phyloP scores from a whole-genome alignment of 2,888 invertebrate species.

The Platycheirus rosarum region DNA sequence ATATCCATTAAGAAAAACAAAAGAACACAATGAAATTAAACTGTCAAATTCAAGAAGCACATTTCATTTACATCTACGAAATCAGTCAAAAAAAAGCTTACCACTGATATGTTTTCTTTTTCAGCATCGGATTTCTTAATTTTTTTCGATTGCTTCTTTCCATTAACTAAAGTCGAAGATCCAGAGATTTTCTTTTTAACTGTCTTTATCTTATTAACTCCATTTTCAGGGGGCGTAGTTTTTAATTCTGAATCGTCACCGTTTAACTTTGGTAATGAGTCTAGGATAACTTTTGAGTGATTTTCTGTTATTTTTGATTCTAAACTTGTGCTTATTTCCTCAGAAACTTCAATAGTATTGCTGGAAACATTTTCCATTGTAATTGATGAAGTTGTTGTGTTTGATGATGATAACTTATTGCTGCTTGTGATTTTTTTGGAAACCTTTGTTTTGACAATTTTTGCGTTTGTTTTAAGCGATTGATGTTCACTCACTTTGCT shows the following conservation, averaged over 20 bases:
- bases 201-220: slow-evolving; percentile 37
- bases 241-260: not conserved
- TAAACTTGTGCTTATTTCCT: slow-evolving; percentile 14
- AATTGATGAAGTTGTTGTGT: slow-evolving; percentile 5
- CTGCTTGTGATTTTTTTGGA: slow-evolving; percentile 50
- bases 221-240: slow-evolving; percentile 47
- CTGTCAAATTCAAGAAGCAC: no score
- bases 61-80: no score
- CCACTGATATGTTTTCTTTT: slow-evolving; percentile 88
- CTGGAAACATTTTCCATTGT: slow-evolving; percentile 3
- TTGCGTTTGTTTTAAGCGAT: slow-evolving; percentile 48
- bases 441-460: slow-evolving; percentile 48
- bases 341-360: slow-evolving; percentile 47
- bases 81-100: no score
- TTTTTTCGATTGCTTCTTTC: slow-evolving; percentile 86
- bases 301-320: slow-evolving; percentile 45
- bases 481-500: slow-evolving; percentile 44
- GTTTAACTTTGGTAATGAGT: slow-evolving; percentile 29
- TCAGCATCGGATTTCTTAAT: slow-evolving; percentile 85
- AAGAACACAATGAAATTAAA: no score
- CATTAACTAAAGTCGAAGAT: slow-evolving; percentile 43
- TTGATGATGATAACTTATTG: slow-evolving; percentile 17
- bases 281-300: slow-evolving; percentile 9
- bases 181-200: slow-evolving; percentile 48
- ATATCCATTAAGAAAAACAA: no score